A percentile compares a stretch with the other conserved stretches of the same genome.
These are phyloP conservation scores for Etheostoma perlongum DNA, from an alignment of 2,797 vertebrate species.

Conservation along the genomic window DNA sequence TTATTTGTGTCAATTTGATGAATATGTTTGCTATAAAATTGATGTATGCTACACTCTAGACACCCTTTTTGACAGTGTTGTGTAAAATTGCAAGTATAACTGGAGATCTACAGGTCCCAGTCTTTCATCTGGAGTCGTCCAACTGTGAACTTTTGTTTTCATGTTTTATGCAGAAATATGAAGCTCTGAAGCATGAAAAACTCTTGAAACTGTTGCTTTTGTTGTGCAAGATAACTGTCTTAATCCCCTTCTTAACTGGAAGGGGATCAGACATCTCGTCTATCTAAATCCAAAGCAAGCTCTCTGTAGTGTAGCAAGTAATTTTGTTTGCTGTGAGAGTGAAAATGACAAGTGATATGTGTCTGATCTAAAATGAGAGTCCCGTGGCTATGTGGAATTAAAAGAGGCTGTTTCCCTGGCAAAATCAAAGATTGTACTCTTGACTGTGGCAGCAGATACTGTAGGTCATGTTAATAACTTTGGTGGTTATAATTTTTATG, in stretches of 20 bases:
- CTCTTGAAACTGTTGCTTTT: neutral
- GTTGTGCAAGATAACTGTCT: neutral
- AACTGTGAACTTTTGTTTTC: conserved; percentile 23
- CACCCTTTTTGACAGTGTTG: neutral
- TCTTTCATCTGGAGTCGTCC: conserved; percentile 3
- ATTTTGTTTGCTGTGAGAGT: neutral
- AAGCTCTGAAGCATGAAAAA: neutral
- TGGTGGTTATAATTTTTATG: neutral
- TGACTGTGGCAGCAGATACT: neutral
- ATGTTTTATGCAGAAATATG: neutral
- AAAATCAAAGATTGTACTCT: conserved; percentile 14
- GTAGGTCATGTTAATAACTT: neutral
- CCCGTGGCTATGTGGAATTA: neutral
- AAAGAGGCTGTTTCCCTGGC: neutral
- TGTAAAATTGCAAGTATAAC: neutral
- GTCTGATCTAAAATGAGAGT: conserved; percentile 12
- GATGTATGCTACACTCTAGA: neutral
- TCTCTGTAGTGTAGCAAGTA: neutral
- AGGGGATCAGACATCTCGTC: neutral
- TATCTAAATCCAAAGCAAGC: conserved; percentile 1
- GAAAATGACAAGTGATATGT: conserved; percentile 8
- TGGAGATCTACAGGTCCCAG: neutral
- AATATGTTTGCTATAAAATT: neutral
- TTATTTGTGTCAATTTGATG: conserved; percentile 11
- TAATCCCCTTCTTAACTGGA: neutral